Evolutionary conservation across 2,113 vertebrate genomes (phyloP).

Genomic region (Catagonus wagneri): DNA sequence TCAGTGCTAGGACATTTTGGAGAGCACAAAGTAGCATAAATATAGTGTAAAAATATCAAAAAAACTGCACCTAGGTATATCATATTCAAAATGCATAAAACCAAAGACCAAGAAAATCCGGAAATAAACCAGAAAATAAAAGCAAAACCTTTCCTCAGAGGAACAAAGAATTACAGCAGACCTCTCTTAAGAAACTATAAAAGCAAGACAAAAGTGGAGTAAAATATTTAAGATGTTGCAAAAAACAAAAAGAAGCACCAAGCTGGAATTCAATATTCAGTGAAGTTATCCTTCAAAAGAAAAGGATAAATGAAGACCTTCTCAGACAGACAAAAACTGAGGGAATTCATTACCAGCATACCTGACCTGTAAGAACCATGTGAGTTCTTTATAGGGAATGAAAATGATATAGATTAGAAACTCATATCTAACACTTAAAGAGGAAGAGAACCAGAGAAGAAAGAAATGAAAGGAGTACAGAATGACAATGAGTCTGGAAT

Average conservation of each 20-base stretch:
- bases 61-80: background rate
- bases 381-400: background rate
- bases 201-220: background rate
- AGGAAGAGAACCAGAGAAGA: background rate
- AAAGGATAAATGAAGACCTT: background rate
- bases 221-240: background rate
- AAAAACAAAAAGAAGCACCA: background rate
- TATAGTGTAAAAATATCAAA: background rate
- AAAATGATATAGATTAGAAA: background rate
- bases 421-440: background rate
- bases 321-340: background rate
- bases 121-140: background rate
- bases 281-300: background rate
- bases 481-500: background rate
- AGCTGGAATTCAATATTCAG: background rate
- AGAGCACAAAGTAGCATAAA: background rate
- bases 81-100: slow-evolving; percentile 3
- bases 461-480: background rate
- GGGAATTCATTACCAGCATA: background rate
- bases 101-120: background rate
- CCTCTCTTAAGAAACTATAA: background rate
- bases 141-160: background rate
- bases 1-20: background rate
- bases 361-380: background rate
- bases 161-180: background rate